Evolutionary conservation across 2,888 invertebrate genomes (phyloP).

Genomic region (Leptinotarsa peninsularis): DNA sequence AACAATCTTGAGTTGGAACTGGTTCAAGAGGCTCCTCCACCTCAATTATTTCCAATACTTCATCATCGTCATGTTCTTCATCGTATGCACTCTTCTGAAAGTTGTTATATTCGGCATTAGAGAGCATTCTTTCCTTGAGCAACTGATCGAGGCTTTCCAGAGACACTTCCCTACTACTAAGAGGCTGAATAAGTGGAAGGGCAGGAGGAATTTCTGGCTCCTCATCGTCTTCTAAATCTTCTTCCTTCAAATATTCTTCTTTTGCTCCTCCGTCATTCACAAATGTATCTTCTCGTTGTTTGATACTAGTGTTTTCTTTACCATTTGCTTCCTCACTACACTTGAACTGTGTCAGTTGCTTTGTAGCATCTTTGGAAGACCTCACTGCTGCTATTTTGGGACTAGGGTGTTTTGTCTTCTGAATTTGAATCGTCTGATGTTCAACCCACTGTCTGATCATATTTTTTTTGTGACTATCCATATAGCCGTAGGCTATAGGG

Average conservation of each 20-base stretch:
- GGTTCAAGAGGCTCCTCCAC: conserved; percentile 82
- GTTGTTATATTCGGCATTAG: conserved; percentile 63
- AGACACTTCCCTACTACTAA: conserved; percentile 85
- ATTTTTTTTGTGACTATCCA: conserved; percentile 92
- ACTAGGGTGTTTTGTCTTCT: conserved; percentile 69
- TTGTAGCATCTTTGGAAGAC: conserved; percentile 64
- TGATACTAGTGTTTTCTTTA: conserved; percentile 32
- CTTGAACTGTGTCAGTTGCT: conserved; percentile 75
- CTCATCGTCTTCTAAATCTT: conserved; percentile 80
- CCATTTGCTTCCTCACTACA: conserved; percentile 67
- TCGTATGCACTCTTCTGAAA: conserved; percentile 69
- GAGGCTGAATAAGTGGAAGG: conserved; percentile 80
- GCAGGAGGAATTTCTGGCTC: conserved; percentile 85
- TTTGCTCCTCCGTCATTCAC: conserved; percentile 52
- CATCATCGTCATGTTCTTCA: conserved; percentile 69
- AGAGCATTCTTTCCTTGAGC: conserved; percentile 76
- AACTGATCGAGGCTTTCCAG: conserved; percentile 85
- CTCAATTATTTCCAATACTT: conserved; percentile 83
- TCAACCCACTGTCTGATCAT: conserved; percentile 96
- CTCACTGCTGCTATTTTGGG: conserved; percentile 37
- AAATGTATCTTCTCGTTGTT: neutral
- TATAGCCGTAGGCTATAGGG: conserved; percentile 81
- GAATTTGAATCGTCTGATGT: conserved; percentile 87
- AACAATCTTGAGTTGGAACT: conserved; percentile 88
- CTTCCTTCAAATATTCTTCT: conserved; percentile 61